phyloP scores from a whole-genome alignment of 2,797 vertebrate genomes.

The Paratrypauchen microcephalus region DNA sequence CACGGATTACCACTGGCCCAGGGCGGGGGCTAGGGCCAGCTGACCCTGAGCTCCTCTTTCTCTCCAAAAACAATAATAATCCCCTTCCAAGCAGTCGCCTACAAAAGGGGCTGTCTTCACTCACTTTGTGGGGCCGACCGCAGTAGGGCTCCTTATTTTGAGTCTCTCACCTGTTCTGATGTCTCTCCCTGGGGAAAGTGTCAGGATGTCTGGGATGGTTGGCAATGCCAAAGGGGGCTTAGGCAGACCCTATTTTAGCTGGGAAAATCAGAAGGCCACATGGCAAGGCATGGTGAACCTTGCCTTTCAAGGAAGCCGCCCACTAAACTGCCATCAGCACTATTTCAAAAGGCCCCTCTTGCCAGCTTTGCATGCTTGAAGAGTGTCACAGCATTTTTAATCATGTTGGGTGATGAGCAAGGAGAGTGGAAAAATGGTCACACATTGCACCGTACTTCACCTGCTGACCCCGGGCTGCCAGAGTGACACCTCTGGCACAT shows the following conservation, averaged over 20 bases:
- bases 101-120: constrained; percentile 82
- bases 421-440: constrained; percentile 68
- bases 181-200: constrained; percentile 82
- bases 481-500: constrained; percentile 48
- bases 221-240: constrained; percentile 83
- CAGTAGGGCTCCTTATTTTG: constrained; percentile 77
- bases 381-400: constrained; percentile 75
- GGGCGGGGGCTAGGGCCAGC: constrained; percentile 73
- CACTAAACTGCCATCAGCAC: constrained; percentile 77
- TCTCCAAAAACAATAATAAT: constrained; percentile 85
- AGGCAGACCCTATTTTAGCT: constrained; percentile 83
- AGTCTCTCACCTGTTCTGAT: constrained; percentile 83
- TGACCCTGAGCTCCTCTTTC: constrained; percentile 81
- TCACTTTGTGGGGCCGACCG: constrained; percentile 72
- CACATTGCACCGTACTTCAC: constrained; percentile 39
- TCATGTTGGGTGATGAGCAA: constrained; percentile 71
- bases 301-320: constrained; percentile 81
- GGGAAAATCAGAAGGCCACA: constrained; percentile 83
- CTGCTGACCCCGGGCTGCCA: constrained; percentile 56
- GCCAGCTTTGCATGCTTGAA: constrained; percentile 72
- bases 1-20: constrained; percentile 76
- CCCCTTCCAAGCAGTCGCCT: constrained; percentile 69
- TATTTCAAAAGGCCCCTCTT: constrained; percentile 74
- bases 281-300: constrained; percentile 77
- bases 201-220: constrained; percentile 85